These are phyloP conservation scores for Vespertilio murinus DNA, from an alignment of 2,797 vertebrate species.

Conservation along the genomic window DNA sequence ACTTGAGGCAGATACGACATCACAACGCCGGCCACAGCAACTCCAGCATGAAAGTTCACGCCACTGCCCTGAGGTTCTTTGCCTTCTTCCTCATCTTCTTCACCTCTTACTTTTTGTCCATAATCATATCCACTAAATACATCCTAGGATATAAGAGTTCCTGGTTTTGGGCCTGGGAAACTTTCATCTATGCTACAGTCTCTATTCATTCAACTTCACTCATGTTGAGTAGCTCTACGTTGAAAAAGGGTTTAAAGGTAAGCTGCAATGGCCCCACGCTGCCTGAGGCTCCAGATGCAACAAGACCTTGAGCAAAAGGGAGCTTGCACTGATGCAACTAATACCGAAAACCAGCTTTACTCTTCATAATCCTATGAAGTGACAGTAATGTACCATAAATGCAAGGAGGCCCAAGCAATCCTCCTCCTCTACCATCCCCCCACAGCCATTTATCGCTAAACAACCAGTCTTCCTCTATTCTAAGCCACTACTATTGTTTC, in stretches of 20 bases:
- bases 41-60: not conserved
- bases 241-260: conserved; percentile 42
- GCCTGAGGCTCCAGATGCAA: not conserved
- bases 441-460: not conserved
- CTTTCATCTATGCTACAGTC: not conserved
- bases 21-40: not conserved
- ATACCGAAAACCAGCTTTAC: not conserved
- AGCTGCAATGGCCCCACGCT: not conserved
- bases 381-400: not conserved
- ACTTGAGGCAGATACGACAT: not conserved
- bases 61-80: not conserved
- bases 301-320: not conserved
- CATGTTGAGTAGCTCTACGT: conserved; percentile 26
- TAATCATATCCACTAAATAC: fast-evolving
- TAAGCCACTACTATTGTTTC: not conserved
- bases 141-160: fast-evolving
- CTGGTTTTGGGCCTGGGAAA: conserved; percentile 46
- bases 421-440: not conserved
- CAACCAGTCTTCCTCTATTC: not conserved
- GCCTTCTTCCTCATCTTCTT: not conserved
- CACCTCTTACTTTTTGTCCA: conserved; percentile 32
- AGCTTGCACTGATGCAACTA: not conserved
- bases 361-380: not conserved
- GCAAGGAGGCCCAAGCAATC: fast-evolving
- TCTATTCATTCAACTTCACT: conserved; percentile 44